phyloP scores from a whole-genome alignment of 2,888 invertebrate species.

The Meliscaeva auricollis region DNA sequence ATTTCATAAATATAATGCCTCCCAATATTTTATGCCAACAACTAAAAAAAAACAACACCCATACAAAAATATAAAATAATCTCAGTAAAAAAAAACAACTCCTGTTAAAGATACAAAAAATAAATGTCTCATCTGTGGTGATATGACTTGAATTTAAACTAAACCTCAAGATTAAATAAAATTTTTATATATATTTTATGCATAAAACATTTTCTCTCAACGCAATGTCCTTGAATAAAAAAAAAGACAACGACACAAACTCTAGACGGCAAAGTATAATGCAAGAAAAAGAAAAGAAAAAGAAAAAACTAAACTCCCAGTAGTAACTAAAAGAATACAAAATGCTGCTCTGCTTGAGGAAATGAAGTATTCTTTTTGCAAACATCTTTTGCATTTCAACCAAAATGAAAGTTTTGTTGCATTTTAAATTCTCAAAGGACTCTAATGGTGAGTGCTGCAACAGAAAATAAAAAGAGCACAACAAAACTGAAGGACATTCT shows the following conservation, averaged over 20 bases:
- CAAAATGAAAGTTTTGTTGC: slow-evolving; percentile 23
- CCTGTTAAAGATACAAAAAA: neutral
- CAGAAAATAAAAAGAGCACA: neutral
- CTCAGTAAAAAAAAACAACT: neutral
- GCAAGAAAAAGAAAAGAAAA: neutral
- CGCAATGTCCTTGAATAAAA: slow-evolving; percentile 25
- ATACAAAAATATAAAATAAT: neutral
- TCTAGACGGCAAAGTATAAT: slow-evolving; percentile 4
- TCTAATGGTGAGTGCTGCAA: slow-evolving; percentile 4
- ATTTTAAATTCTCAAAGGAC: slow-evolving; percentile 34
- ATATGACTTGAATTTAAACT: slow-evolving; percentile 9
- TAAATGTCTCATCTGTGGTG: neutral
- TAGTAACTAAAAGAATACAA: slow-evolving; percentile 18
- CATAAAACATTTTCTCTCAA: slow-evolving; percentile 13
- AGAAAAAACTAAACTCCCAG: slow-evolving; percentile 20
- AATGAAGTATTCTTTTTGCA: slow-evolving; percentile 20
- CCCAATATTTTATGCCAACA: too few species aligned
- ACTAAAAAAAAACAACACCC: neutral
- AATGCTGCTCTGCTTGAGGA: slow-evolving; percentile 24
- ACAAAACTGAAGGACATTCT: neutral
- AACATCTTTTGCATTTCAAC: slow-evolving; percentile 26
- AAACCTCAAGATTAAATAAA: slow-evolving; percentile 15
- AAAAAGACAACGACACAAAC: neutral
- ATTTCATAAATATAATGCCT: too few species aligned
- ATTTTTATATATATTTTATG: slow-evolving; percentile 12